These are phyloP conservation scores for Antidorcas marsupialis DNA, from an alignment of 2,113 vertebrate species.

Conservation along the genomic window DNA sequence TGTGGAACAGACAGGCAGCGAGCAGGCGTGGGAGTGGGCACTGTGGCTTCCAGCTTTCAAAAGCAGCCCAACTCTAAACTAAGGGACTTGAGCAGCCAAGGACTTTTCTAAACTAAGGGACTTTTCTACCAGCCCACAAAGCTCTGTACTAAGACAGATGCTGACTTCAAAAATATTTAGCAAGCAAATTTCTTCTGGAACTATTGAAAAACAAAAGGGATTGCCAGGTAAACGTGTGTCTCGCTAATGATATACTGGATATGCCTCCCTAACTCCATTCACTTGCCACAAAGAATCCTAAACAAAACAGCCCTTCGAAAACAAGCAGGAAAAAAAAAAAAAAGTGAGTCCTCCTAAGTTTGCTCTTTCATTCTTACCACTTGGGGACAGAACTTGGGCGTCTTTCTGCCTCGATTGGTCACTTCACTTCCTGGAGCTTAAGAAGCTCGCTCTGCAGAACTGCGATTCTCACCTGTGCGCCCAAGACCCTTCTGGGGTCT, in stretches of 20 bases:
- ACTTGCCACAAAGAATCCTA: not conserved
- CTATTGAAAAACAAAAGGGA: constrained; percentile 13
- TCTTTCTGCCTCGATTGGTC: not conserved
- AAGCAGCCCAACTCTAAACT: not conserved
- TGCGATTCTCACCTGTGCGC: constrained; percentile 39
- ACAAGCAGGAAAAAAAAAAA: not conserved
- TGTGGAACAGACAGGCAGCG: not conserved
- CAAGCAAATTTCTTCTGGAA: not conserved
- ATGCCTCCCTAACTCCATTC: not conserved
- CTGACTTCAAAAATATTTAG: not conserved
- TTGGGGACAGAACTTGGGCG: constrained; percentile 3
- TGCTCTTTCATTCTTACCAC: not conserved
- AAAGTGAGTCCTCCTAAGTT: constrained; percentile 11
- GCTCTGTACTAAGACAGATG: not conserved
- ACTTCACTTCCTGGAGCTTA: not conserved
- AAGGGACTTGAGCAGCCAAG: not conserved
- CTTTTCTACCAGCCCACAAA: not conserved
- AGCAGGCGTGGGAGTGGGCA: not conserved
- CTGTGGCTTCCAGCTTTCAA: not conserved
- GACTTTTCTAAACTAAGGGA: not conserved
- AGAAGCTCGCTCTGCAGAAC: not conserved
- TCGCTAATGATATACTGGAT: not conserved
- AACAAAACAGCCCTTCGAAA: not conserved
- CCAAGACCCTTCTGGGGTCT: not conserved
- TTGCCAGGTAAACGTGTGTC: not conserved